Percentiles rank a stretch among this genome's conserved stretches.
phyloP scores from a whole-genome alignment of 2,797 vertebrate genomes.

The Malacoraja senta region DNA sequence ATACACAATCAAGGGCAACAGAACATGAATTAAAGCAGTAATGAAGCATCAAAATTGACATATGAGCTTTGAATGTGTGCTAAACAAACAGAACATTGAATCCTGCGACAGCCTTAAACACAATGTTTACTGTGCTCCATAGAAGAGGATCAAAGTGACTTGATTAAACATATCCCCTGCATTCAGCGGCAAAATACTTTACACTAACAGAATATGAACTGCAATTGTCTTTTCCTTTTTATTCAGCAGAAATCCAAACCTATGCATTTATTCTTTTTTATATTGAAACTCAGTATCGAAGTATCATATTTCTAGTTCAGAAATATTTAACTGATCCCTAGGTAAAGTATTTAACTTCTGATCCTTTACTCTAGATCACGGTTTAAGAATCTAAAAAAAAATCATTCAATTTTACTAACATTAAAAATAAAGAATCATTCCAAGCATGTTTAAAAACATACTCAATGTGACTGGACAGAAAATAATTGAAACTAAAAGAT shows the following conservation, averaged over 20 bases:
- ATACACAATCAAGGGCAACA: not conserved
- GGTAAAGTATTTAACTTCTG: not conserved
- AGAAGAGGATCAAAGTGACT: conserved; percentile 14
- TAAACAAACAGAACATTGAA: conserved; percentile 29
- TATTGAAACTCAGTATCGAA: not conserved
- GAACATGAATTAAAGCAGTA: conserved; percentile 21
- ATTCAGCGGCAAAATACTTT: not conserved
- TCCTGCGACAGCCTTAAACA: conserved; percentile 11
- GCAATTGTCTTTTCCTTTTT: not conserved
- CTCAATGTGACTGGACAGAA: not conserved
- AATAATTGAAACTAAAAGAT: not conserved
- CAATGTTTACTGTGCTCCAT: conserved; percentile 21
- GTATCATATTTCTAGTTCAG: not conserved
- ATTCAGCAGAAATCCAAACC: not conserved
- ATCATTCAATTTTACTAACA: not conserved
- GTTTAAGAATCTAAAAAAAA: not conserved
- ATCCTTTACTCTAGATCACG: not conserved
- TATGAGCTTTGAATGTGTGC: conserved; percentile 24
- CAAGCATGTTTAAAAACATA: not conserved
- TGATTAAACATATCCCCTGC: not conserved
- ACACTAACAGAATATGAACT: not conserved
- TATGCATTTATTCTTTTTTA: not conserved
- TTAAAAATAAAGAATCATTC: conserved; percentile 7
- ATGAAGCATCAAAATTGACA: conserved; percentile 30
- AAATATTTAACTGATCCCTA: not conserved